Percentiles rank a stretch among this genome's conserved stretches.
These are phyloP conservation scores for Fundulus diaphanus DNA, from an alignment of 2,797 vertebrate species.

Conservation along the genomic window DNA sequence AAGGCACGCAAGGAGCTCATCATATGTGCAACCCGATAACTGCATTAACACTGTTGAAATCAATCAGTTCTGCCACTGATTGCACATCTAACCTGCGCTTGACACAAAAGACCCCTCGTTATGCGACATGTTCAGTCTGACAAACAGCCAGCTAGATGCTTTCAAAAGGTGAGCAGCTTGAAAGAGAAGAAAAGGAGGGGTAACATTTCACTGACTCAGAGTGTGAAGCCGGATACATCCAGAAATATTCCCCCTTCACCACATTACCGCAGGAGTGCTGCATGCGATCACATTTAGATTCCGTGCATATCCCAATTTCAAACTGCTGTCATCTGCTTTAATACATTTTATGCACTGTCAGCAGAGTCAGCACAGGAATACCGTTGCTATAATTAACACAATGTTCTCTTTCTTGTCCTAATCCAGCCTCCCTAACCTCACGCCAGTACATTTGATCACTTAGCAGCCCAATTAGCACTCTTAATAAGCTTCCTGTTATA, in stretches of 20 bases:
- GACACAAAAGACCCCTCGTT: conserved; percentile 53
- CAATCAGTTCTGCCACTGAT: conserved; percentile 30
- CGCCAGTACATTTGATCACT: conserved; percentile 39
- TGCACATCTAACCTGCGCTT: conserved; percentile 47
- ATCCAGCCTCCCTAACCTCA: conserved; percentile 26
- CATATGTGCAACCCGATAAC: conserved; percentile 57
- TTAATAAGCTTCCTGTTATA: conserved; percentile 62
- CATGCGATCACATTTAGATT: conserved; percentile 49
- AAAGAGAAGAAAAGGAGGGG: conserved; percentile 36
- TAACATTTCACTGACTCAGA: conserved; percentile 62
- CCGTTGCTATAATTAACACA: conserved; percentile 44
- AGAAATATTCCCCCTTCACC: conserved; percentile 37
- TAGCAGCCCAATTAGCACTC: conserved; percentile 54
- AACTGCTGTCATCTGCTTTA: conserved; percentile 54
- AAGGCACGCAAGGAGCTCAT: conserved; percentile 74
- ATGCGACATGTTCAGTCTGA: conserved; percentile 49
- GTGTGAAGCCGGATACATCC: conserved; percentile 43
- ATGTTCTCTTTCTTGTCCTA: conserved; percentile 21
- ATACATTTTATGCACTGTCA: conserved; percentile 32
- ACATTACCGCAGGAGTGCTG: conserved; percentile 35
- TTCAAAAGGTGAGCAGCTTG: conserved; percentile 42
- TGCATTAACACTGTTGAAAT: conserved; percentile 49
- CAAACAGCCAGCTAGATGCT: conserved; percentile 45
- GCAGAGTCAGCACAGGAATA: conserved; percentile 47
- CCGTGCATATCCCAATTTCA: conserved; percentile 56